These are phyloP conservation scores for Luidia sarsii DNA, from an alignment of 53 echinoderm and acorn worm species.

Conservation along the genomic window DNA sequence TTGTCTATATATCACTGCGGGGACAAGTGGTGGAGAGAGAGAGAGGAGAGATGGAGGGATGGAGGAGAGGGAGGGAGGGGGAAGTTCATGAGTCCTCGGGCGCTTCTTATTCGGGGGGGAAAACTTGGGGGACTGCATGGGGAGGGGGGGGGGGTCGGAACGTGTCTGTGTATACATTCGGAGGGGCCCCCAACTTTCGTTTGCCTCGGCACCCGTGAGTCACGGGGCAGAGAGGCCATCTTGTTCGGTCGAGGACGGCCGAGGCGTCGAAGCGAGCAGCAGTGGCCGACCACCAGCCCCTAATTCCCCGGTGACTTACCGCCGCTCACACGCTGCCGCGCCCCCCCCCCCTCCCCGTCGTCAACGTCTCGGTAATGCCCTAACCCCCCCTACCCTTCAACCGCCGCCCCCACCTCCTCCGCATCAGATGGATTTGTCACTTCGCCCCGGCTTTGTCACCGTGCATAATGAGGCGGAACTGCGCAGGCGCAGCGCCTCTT, in stretches of 20 bases:
- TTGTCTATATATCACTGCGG: neutral
- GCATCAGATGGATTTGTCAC: slow-evolving; percentile 43
- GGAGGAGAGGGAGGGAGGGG: too few species aligned
- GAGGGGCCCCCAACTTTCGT: slow-evolving; percentile 1
- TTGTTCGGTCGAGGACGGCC: slow-evolving; percentile 49
- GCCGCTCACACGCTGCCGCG: slow-evolving; percentile 57
- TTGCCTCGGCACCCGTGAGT: slow-evolving; percentile 20
- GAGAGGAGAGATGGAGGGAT: too few species aligned
- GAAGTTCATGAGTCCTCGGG: slow-evolving; percentile 4
- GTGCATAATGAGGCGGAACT: slow-evolving; percentile 34
- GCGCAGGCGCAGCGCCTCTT: slow-evolving; percentile 21
- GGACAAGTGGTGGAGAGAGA: too few species aligned
- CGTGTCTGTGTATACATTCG: slow-evolving; percentile 45
- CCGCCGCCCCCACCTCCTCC: neutral
- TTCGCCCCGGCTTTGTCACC: slow-evolving; percentile 34
- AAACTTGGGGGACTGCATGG: too few species aligned
- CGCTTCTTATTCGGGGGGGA: neutral
- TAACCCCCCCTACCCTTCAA: neutral
- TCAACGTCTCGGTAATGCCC: too few species aligned
- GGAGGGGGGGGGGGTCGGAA: neutral
- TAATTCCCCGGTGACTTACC: slow-evolving; percentile 53
- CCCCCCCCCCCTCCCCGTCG: too few species aligned
- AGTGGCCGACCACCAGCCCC: slow-evolving; percentile 59
- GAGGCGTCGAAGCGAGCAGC: slow-evolving; percentile 57
- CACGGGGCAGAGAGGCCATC: slow-evolving; percentile 53